A percentile compares a stretch with the other conserved stretches of the same genome.
Conservation (phyloP, 2,113 vertebrate genomes). For the Grammomys dolichurus region DNA sequence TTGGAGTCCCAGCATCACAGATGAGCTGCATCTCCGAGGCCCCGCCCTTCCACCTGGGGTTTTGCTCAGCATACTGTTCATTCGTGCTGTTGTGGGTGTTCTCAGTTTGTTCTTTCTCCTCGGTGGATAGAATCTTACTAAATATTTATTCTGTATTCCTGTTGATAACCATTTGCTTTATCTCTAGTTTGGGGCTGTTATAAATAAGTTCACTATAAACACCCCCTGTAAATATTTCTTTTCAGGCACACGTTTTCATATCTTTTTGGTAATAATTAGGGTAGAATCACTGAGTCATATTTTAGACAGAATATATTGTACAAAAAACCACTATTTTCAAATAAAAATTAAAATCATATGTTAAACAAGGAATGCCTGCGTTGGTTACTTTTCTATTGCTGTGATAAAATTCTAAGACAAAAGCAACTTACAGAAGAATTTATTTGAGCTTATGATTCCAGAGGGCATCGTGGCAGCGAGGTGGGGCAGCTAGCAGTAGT, state of each 20-base stretch:
- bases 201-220: conserved; percentile 27
- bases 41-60: not conserved
- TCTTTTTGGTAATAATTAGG: not conserved
- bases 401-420: not conserved
- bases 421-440: no score
- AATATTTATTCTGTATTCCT: not conserved
- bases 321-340: not conserved
- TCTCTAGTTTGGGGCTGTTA: not conserved
- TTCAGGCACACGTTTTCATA: not conserved
- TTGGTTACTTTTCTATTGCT: not conserved
- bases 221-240: not conserved
- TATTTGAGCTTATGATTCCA: not conserved
- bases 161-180: not conserved
- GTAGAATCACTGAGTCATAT: not conserved
- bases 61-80: not conserved
- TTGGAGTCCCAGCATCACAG: not conserved
- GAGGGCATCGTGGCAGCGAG: no score
- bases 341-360: not conserved
- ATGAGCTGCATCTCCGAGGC: not conserved
- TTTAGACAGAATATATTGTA: not conserved
- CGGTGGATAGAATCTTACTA: not conserved
- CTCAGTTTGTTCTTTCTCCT: not conserved
- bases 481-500: not conserved
- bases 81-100: not conserved
- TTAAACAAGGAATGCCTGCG: not conserved